A percentile compares a stretch with the other conserved stretches of the same genome.
Evolutionary conservation across 2,888 invertebrate genomes (phyloP).

Genomic region (Himalopsyche tibetana): DNA sequence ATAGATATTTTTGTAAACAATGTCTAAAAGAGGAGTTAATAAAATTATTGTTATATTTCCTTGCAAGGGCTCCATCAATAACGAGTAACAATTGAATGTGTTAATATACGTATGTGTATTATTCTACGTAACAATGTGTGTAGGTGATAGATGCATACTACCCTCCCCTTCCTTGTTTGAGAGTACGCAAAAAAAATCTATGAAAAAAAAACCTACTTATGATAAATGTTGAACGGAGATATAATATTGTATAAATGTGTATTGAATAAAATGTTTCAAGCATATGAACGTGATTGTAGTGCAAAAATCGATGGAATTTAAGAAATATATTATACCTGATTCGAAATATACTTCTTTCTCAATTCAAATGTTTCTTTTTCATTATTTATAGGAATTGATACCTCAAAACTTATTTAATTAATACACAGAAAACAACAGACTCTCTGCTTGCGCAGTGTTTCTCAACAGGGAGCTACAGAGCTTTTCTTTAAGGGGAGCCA

Average conservation of each 20-base stretch:
- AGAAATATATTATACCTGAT: slow-evolving; percentile 62
- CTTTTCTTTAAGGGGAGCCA: too few relatives aligned
- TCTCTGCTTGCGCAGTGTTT: too few relatives aligned
- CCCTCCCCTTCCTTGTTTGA: slow-evolving; percentile 30
- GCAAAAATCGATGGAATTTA: slow-evolving; percentile 60
- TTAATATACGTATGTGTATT: too few relatives aligned
- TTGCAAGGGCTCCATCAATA: too few relatives aligned
- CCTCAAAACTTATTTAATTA: background rate
- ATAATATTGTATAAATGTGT: background rate
- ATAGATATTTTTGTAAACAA: too few relatives aligned
- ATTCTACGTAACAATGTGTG: too few relatives aligned
- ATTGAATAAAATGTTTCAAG: background rate
- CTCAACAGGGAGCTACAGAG: too few relatives aligned
- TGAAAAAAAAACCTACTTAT: slow-evolving; percentile 22
- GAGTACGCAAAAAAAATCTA: slow-evolving; percentile 35
- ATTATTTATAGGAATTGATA: background rate
- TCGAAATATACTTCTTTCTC: slow-evolving; percentile 65
- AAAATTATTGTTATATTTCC: too few relatives aligned
- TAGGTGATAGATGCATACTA: too few relatives aligned
- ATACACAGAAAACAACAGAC: too few relatives aligned
- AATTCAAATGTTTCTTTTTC: slow-evolving; percentile 49
- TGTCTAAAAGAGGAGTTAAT: too few relatives aligned
- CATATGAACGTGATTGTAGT: slow-evolving; percentile 59
- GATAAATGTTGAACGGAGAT: slow-evolving; percentile 45
- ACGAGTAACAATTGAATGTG: too few relatives aligned